Base-by-base conservation (phyloP, 2,113 vertebrate genomes). In the Sialia sialis region DNA sequence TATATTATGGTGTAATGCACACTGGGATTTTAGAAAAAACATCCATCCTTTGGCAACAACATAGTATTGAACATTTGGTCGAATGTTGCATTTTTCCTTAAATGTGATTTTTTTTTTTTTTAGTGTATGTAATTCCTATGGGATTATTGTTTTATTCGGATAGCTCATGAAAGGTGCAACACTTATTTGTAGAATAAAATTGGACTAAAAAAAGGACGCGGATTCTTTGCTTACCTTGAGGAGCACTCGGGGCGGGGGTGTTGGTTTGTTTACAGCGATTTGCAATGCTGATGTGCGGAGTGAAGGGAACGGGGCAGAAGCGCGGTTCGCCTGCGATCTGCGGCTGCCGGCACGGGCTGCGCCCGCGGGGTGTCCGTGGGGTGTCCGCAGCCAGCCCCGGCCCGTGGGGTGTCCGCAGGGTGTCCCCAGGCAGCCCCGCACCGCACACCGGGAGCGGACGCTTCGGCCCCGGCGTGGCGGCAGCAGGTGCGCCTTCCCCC, bases 1-100 rank as follows among this genome's bases (percentile, higher is more conserved):
- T 98, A 98, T 98, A 97, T 98, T 98, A 98, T 98, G 97, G 97
- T 98, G 98, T 98, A 98, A 98, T 98, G 97, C 98, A 98, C 98
- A 98, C 93, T 97, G 97, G 97, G 94, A 95, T 97, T 97, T 98
- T 98, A 98, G 97, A 95, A 90, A 60, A 78, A 64, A 54, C 83
- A 97, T 96, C 94, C 96, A 96, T 97, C 95, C 96, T 96, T 97
- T 98, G 97, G 96, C 97, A 98, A 97, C 98, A 95, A 97, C 97
- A 97, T 98, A 98, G 97, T 97, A 97, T 97, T 97, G 93, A 97
- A 98, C 97, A 97, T 97, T 97, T 97, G 91, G 97, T 96, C 93
- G 95, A 95, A 96, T 96, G 97, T 97, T 98, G 97, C 95, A 97
- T 98, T 98, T 98, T 86, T 98, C 97, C 84, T 94, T 97, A 93